These are phyloP conservation scores for Temnothorax rugatulus DNA, from an alignment of 2,888 invertebrate species.

Conservation along the genomic window DNA sequence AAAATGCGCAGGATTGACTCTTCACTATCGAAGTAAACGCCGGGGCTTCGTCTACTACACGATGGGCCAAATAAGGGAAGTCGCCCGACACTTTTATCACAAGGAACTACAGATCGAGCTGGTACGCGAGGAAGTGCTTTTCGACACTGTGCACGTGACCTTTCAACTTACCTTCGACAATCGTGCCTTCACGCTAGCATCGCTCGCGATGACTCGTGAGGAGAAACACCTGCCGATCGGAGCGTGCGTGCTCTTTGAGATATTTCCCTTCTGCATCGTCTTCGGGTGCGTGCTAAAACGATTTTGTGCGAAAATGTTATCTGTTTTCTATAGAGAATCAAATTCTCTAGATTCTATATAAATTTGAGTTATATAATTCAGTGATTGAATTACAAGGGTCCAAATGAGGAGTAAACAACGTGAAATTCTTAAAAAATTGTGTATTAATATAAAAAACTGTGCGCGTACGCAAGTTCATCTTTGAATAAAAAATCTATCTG, in stretches of 20 bases:
- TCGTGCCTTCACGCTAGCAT: conserved; percentile 94
- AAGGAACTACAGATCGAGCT: conserved; percentile 97
- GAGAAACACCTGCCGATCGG: conserved; percentile 96
- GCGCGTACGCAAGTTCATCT: not conserved
- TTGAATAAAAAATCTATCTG: not conserved
- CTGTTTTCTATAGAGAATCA: no score
- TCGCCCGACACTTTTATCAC: conserved; percentile 97
- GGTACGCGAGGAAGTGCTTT: conserved; percentile 94
- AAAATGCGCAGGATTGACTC: conserved; percentile 90
- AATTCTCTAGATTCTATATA: no score
- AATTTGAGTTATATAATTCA: no score
- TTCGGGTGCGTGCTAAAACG: conserved; percentile 91
- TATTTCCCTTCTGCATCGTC: conserved; percentile 99
- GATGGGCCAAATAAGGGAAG: conserved; percentile 98
- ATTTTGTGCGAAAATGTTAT: no score
- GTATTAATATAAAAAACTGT: not conserved
- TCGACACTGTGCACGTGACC: conserved; percentile 97
- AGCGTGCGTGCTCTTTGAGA: conserved; percentile 96
- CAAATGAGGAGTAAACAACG: no score
- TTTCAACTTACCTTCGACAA: conserved; percentile 98
- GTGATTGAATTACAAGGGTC: no score
- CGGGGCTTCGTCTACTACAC: conserved; percentile 98
- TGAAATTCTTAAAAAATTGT: no score
- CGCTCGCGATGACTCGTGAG: conserved; percentile 94
- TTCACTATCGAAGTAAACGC: conserved; percentile 97